These are phyloP conservation scores for Stichopus chloronotus DNA, from an alignment of 35 echinoderm and acorn worm genomes.

Conservation along the genomic window DNA sequence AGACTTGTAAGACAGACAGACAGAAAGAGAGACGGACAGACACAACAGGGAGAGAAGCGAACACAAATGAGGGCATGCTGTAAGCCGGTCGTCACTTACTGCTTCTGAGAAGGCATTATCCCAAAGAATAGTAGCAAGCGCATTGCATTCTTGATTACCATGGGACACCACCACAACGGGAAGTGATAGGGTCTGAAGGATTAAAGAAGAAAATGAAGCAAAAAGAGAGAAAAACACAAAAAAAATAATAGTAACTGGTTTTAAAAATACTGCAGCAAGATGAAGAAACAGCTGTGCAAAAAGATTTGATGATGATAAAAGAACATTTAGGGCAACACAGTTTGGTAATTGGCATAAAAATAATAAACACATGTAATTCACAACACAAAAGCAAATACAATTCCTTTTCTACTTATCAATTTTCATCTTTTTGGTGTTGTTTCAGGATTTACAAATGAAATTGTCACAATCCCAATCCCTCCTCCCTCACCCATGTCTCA, in stretches of 20 bases:
- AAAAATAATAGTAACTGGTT: conserved; percentile 24
- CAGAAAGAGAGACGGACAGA: conserved; percentile 9
- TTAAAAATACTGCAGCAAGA: conserved; percentile 32
- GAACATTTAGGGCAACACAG: not conserved
- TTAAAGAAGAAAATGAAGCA: conserved; percentile 66
- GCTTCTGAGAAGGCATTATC: conserved; percentile 99
- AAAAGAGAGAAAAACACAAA: conserved; percentile 54
- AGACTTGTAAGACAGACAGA: conserved; percentile 7
- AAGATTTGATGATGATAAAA: conserved; percentile 35
- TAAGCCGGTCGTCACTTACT: conserved; percentile 80
- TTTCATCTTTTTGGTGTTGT: too few relatives aligned
- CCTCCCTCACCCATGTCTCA: too few relatives aligned
- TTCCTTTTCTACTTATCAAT: not conserved
- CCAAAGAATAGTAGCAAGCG: conserved; percentile 99
- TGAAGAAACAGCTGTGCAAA: conserved; percentile 49
- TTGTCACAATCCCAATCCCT: too few relatives aligned
- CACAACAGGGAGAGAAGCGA: conserved; percentile 5
- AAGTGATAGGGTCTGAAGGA: conserved; percentile 88
- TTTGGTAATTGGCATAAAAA: not conserved
- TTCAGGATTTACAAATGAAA: too few relatives aligned
- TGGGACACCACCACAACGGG: conserved; percentile 99
- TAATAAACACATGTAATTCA: not conserved
- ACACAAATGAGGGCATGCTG: conserved; percentile 46
- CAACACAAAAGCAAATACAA: not conserved
- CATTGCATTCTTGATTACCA: conserved; percentile 99